These are phyloP conservation scores for Dunckerocampus dactyliophorus DNA, from an alignment of 2,113 vertebrate genomes.

Conservation along the genomic window DNA sequence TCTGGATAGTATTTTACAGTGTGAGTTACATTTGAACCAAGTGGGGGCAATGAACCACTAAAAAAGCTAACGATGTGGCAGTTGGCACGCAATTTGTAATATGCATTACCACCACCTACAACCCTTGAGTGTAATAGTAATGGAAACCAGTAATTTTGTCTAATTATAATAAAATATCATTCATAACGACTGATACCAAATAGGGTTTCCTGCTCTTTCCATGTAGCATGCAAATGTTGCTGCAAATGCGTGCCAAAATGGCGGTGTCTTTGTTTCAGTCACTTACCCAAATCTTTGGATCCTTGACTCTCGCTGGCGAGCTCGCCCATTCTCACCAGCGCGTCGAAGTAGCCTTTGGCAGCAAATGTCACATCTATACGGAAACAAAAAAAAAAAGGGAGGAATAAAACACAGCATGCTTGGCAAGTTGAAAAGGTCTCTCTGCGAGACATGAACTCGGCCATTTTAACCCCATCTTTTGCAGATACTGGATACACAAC, in stretches of 20 bases:
- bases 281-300: slow-evolving; percentile 96
- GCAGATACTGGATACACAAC: slow-evolving; percentile 13
- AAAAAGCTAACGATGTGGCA: too few species aligned
- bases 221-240: neutral
- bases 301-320: slow-evolving; percentile 97
- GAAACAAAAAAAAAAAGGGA: slow-evolving; percentile 25
- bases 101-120: too few species aligned
- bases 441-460: too few species aligned
- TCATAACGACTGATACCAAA: too few species aligned
- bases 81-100: too few species aligned
- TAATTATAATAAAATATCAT: too few species aligned
- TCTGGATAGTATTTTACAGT: too few species aligned
- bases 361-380: slow-evolving; percentile 90
- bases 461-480: neutral
- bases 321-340: slow-evolving; percentile 98
- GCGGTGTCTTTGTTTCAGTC: neutral
- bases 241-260: neutral
- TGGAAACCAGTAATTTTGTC: too few species aligned
- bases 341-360: slow-evolving; percentile 98
- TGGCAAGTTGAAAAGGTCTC: slow-evolving; percentile 11
- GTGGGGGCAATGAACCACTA: too few species aligned
- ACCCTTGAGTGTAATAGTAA: too few species aligned
- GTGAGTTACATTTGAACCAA: too few species aligned
- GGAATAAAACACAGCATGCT: neutral
- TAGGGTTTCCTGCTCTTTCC: neutral